A percentile compares a stretch with the other conserved stretches of the same genome.
These are phyloP conservation scores for Melitaea cinxia DNA, from an alignment of 1,140 invertebrate genomes.

Conservation along the genomic window DNA sequence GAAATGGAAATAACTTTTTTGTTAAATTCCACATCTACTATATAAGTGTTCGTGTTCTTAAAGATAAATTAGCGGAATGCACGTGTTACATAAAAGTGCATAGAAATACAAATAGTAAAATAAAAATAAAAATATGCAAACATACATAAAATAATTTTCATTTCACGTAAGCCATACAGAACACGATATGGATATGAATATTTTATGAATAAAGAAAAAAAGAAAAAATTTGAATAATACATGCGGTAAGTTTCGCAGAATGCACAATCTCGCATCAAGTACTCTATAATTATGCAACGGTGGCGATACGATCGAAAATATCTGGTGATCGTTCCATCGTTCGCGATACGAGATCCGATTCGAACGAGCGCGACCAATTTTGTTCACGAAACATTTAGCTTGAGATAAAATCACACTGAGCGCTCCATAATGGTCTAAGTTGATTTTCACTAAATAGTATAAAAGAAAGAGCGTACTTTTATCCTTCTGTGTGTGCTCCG, in stretches of 20 bases:
- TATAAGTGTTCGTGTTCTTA: no score
- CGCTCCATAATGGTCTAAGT: conserved; percentile 57
- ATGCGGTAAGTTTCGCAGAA: conserved; percentile 50
- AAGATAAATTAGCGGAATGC: no score
- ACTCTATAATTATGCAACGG: conserved; percentile 72
- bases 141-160: not conserved
- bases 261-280: conserved; percentile 46
- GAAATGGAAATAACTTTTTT: no score
- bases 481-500: no score
- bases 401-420: conserved; percentile 67
- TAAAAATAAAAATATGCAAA: no score
- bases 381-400: conserved; percentile 72
- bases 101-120: no score
- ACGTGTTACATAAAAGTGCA: no score
- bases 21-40: no score
- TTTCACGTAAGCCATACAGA: conserved; percentile 6
- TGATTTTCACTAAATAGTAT: conserved; percentile 76
- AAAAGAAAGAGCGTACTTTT: no score
- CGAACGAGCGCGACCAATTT: conserved; percentile 73
- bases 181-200: conserved; percentile 18
- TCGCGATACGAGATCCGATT: conserved; percentile 48
- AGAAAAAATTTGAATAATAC: conserved; percentile 47
- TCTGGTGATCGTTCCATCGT: conserved; percentile 54
- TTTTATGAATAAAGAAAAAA: conserved; percentile 4
- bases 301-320: conserved; percentile 60